phyloP scores from a whole-genome alignment of 1,140 invertebrate species.

The Drosophila novamexicana region DNA sequence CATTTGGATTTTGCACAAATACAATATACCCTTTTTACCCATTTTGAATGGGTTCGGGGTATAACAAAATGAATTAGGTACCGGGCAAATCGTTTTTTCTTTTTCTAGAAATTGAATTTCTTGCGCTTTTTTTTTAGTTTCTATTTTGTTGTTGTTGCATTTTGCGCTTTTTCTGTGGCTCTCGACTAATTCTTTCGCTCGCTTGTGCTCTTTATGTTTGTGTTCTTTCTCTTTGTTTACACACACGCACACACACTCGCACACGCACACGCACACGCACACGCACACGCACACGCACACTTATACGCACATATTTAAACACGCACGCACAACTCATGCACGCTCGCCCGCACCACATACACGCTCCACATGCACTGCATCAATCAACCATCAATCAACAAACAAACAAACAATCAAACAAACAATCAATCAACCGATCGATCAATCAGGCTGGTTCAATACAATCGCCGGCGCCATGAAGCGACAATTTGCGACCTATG shows the following conservation, averaged over 20 bases:
- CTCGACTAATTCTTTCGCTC: slow-evolving; percentile 40
- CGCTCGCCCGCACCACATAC: slow-evolving; percentile 32
- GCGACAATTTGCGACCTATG: slow-evolving; percentile 90
- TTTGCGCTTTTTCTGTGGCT: slow-evolving; percentile 23
- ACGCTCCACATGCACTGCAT: slow-evolving; percentile 11
- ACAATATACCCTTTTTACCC: too few relatives aligned
- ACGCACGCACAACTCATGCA: slow-evolving; percentile 29
- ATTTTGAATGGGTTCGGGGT: too few relatives aligned
- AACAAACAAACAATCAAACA: slow-evolving; percentile 3
- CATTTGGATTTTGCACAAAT: too few relatives aligned
- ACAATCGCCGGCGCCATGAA: slow-evolving; percentile 87
- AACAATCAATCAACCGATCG: slow-evolving; percentile 16
- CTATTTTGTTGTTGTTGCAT: not conserved
- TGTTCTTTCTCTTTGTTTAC: slow-evolving; percentile 43
- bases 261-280: not conserved
- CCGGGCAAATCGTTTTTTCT: too few relatives aligned
- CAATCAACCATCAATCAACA: slow-evolving; percentile 19
- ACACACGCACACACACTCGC: slow-evolving; percentile 3
- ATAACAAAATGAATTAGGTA: too few relatives aligned
- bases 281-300: slow-evolving; percentile 1
- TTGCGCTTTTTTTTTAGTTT: slow-evolving; percentile 11
- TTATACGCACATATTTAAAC: slow-evolving; percentile 12
- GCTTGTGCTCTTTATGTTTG: slow-evolving; percentile 49
- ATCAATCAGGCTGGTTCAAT: slow-evolving; percentile 87
- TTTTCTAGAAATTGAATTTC: not conserved